phyloP scores from a whole-genome alignment of 2,888 invertebrate genomes.

The Boloria euphrosyne region DNA sequence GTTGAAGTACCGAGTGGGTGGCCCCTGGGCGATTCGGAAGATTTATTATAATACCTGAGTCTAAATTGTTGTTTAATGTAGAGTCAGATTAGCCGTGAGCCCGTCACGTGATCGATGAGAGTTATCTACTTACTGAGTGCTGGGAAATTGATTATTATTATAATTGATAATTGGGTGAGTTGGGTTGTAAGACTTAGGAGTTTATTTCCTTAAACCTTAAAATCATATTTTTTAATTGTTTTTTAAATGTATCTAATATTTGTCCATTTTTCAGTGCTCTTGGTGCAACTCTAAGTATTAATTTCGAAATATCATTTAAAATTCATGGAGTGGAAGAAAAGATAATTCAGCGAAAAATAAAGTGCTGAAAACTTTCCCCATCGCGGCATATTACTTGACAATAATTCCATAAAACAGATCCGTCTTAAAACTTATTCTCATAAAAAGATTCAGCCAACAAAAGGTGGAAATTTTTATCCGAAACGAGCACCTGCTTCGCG shows the following conservation, averaged over 20 bases:
- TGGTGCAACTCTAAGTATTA: too few species aligned
- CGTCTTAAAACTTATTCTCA: conserved; percentile 59
- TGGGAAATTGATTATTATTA: conserved; percentile 52
- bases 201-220: background rate
- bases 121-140: conserved; percentile 35
- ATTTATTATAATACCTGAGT: conserved; percentile 76
- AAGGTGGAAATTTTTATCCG: conserved; percentile 77
- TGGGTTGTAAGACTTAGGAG: background rate
- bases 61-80: conserved; percentile 74
- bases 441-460: conserved; percentile 58
- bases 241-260: too few species aligned
- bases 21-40: conserved; percentile 63
- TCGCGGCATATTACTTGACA: conserved; percentile 39
- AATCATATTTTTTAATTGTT: background rate
- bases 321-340: conserved; percentile 8
- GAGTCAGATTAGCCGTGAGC: conserved; percentile 56
- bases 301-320: background rate
- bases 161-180: conserved; percentile 20
- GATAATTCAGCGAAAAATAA: conserved; percentile 5
- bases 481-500: conserved; percentile 73
- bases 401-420: conserved; percentile 46
- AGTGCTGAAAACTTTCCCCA: conserved; percentile 36
- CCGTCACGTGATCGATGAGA: conserved; percentile 45
- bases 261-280: too few species aligned
- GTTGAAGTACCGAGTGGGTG: conserved; percentile 53